Base-by-base conservation (phyloP, 2,797 vertebrate genomes). In the Oceanodroma leucorhoa region DNA sequence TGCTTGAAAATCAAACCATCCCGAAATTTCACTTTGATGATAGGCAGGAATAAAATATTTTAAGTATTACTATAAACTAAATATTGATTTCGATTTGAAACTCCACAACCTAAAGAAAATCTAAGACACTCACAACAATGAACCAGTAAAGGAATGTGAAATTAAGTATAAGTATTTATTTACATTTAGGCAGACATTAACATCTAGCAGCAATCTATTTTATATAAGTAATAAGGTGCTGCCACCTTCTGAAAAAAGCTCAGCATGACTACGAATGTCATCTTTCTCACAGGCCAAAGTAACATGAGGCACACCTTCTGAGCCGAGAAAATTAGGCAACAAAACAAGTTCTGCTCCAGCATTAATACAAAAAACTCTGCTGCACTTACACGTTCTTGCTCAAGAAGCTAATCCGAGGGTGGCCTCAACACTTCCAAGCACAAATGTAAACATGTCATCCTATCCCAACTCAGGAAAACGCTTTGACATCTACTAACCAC, bases 221-320 rank as follows among this genome's bases (percentile, higher is more conserved):
- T n/a, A 65, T 60, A 67, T 75, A 89, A 66, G 79, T 41, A 95
- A 92, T 87, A 91, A 96, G 32, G 15, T 97, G 91, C 96, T 97
- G 97, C 97, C 97, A 97, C 93, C 97, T 97, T 96, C 95, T 94
- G 97, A 95, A 93, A 41, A 89, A 94, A 94, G 17, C 29, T 53
- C 73, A 83, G 76, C 82, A 96, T 94, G 66, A 73, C 95, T 75
- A 69, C 20, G 6, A 66, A 67, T 18, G 27, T 24, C 41, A 36
- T 70, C 62, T 61, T 84, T 75, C 61, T 88, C 77, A 54, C 24
- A 64, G 43, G 55, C 53, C 46, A 14, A 46, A 64, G 12, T 48
- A 85, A 48, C 30, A 24, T 1, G 13, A 78, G 66, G 36, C 19
- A 15, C 2, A 1, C 0, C 0, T 61, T 65, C 53, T 11, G 20